Evolutionary conservation across 2,113 vertebrate genomes (phyloP), one percentile per base, ranked within the genome.

Genomic region (Thinocorus orbignyianus): DNA sequence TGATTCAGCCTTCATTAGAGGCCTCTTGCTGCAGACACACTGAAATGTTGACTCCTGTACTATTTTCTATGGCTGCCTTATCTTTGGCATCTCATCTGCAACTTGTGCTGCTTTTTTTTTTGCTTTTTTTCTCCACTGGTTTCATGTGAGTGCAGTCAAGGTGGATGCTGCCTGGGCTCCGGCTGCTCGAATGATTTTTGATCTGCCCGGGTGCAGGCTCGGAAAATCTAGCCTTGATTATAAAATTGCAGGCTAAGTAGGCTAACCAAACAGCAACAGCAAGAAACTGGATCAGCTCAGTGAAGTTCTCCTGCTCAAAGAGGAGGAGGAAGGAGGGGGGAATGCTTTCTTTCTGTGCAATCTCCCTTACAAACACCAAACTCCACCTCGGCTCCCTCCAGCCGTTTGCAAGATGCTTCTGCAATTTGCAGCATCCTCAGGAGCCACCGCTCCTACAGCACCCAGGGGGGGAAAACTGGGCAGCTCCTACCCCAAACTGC

Each of bases 31-130:
- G 83, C 77, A 96, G 31, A 68, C 90, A 65, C 73, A 49, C 15
- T 12, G 7, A 89, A 94, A 82, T 46, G 89, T 83, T 84, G 93
- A 87, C 88, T 96, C 92, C 93, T 76, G 83, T 44, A 42, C 88
- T 41, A 72, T 81, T 94, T 93, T 78, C 86, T 93, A 17, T 48
- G 65, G 73, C 93, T 93, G 96, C 95, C 64, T 94, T 96, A 96
- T 96, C 93, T 96, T 82, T 81, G 88, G 61, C 83, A 94, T 92
- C 92, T 93, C 91, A 78, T 95, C 91, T 95, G 88, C 91, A 89
- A 69, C 84, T 95, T 95, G 49, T 90, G 65, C 33, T 72, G 57
- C 11, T 57, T n/a, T 26, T 41, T 55, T 13, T 7, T 25, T 17
- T 61, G 25, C 26, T 17, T 17, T 42, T 39, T 33, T 11, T 6